A percentile compares a stretch with the other conserved stretches of the same genome.
Conservation (phyloP, 2,888 invertebrate genomes). For the Rosalia funebris region DNA sequence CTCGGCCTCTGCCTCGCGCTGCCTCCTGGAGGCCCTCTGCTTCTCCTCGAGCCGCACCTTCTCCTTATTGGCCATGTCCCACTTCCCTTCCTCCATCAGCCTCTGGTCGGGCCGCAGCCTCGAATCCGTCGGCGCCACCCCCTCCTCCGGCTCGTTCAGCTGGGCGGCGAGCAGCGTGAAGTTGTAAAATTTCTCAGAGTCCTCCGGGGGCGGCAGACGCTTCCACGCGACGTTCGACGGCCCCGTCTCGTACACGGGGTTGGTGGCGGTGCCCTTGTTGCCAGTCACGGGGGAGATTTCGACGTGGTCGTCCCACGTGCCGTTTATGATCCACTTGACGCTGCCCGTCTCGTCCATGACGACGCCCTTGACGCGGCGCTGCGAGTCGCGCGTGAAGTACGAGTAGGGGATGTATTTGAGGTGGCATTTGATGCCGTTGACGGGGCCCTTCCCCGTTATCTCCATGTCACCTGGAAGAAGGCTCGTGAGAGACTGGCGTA, state of each 20-base stretch:
- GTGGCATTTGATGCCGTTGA: conserved; percentile 90
- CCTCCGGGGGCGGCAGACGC: conserved; percentile 76
- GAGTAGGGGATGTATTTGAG: conserved; percentile 98
- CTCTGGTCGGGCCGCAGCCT: conserved; percentile 92
- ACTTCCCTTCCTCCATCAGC: conserved; percentile 93
- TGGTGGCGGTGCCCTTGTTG: conserved; percentile 73
- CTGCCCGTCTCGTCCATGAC: conserved; percentile 78
- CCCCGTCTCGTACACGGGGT: conserved; percentile 93
- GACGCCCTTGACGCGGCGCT: conserved; percentile 87
- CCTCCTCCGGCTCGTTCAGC: conserved; percentile 93
- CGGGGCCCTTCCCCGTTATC: conserved; percentile 86
- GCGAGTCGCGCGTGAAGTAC: conserved; percentile 96
- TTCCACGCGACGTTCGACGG: conserved; percentile 89
- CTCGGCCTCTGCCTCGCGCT: conserved; percentile 84
- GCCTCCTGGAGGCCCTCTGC: conserved; percentile 83
- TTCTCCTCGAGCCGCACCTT: conserved; percentile 93
- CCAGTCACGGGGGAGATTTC: conserved; percentile 90
- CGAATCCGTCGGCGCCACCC: conserved; percentile 94
- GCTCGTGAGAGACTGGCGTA: not conserved
- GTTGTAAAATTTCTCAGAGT: conserved; percentile 85
- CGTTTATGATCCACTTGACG: conserved; percentile 79
- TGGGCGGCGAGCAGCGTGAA: conserved; percentile 96
- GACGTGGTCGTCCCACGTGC: conserved; percentile 96
- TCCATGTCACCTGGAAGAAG: conserved; percentile 85
- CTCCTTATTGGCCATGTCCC: conserved; percentile 91